These are phyloP conservation scores for Zoanthus solanderi DNA, from an alignment of 92 coral and sea anemone genomes.

Conservation along the genomic window DNA sequence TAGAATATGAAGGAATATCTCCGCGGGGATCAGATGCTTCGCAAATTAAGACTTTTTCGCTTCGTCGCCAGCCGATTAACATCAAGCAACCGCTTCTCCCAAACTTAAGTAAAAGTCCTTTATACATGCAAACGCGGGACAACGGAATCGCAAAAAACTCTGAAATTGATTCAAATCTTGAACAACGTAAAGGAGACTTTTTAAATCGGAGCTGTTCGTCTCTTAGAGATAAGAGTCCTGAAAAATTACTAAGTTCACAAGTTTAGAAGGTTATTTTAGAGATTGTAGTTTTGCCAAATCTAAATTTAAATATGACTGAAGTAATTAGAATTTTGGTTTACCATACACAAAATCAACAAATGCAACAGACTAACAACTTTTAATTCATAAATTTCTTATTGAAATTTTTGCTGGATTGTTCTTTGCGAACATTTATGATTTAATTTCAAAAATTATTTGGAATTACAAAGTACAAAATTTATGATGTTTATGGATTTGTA, in stretches of 20 bases:
- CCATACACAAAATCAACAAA: not conserved
- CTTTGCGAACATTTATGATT: not conserved
- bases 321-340: slow-evolving; percentile 11
- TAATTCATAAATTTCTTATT: not conserved
- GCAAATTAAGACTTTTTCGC: slow-evolving; percentile 35
- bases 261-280: not conserved
- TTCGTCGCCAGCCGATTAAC: slow-evolving; percentile 24
- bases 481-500: not conserved
- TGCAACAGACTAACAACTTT: not conserved
- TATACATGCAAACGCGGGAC: not conserved
- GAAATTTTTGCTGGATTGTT: not conserved
- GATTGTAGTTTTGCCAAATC: slow-evolving; percentile 6
- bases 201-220: not conserved
- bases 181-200: not conserved
- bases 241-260: not conserved
- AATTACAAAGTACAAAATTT: not conserved
- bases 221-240: not conserved
- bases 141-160: not conserved
- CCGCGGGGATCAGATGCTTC: slow-evolving; percentile 5
- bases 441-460: not conserved
- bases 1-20: slow-evolving; percentile 41
- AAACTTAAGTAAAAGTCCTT: slow-evolving; percentile 13
- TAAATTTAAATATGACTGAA: not conserved
- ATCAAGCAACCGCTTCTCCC: slow-evolving; percentile 25
- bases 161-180: not conserved